A percentile compares a stretch with the other conserved stretches of the same genome.
These are phyloP conservation scores for Actenoides lindsayi DNA, from an alignment of 2,113 vertebrate species.

Conservation along the genomic window DNA sequence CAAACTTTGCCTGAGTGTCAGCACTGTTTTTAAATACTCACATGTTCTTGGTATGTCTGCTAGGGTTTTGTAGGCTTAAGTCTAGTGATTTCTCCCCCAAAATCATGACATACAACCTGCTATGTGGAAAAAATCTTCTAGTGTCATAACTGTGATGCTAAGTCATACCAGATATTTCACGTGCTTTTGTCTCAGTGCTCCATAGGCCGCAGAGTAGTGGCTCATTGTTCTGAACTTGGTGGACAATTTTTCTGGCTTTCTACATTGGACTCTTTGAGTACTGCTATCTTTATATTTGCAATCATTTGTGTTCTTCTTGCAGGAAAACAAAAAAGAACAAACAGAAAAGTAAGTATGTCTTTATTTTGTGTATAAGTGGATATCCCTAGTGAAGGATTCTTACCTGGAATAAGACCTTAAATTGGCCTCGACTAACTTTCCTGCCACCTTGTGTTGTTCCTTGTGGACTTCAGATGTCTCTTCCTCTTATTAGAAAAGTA, in stretches of 20 bases:
- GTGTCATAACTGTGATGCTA: neutral
- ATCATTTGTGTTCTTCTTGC: conserved; percentile 54
- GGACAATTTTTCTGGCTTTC: neutral
- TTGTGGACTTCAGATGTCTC: neutral
- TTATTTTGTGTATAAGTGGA: neutral
- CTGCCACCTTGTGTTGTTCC: neutral
- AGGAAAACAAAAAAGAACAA: conserved; percentile 99
- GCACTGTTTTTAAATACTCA: neutral
- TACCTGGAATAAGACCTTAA: neutral
- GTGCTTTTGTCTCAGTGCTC: neutral
- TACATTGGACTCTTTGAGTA: neutral
- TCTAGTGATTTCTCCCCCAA: neutral
- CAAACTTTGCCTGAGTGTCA: neutral
- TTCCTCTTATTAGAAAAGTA: too few relatives aligned
- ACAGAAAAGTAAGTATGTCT: conserved; percentile 90
- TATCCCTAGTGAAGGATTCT: neutral
- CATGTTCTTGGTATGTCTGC: neutral
- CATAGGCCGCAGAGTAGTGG: neutral
- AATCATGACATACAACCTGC: neutral
- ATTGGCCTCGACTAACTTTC: neutral
- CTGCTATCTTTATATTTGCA: neutral
- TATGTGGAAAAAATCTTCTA: neutral
- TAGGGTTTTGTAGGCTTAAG: neutral
- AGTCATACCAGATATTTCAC: accelerated
- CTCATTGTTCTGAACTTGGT: neutral